Percentiles rank a stretch among this genome's conserved stretches.
Evolutionary conservation across 2,888 invertebrate genomes (phyloP).

Genomic region (Keiferia lycopersicella): DNA sequence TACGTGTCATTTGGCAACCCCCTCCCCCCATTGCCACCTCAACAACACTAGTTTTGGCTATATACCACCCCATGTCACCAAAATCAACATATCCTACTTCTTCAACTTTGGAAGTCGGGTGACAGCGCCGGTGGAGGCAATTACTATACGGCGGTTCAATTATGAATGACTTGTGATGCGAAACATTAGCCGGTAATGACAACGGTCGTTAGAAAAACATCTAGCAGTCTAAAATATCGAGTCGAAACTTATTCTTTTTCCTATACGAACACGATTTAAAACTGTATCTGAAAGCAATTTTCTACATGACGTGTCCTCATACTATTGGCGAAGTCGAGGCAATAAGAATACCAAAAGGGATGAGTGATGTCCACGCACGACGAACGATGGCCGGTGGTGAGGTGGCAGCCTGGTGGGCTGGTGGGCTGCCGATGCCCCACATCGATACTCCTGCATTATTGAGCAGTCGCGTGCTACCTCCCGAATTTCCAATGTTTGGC

Average conservation of each 20-base stretch:
- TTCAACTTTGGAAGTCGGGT: conserved; percentile 33
- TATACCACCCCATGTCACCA: conserved; percentile 41
- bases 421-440: conserved; percentile 67
- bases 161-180: conserved; percentile 20
- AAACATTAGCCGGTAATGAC: conserved; percentile 18
- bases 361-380: conserved; percentile 25
- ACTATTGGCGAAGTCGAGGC: conserved; percentile 12
- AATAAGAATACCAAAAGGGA: conserved; percentile 4
- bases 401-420: conserved; percentile 28
- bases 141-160: conserved; percentile 24
- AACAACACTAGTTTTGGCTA: conserved; percentile 42
- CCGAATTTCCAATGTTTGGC: conserved; percentile 81
- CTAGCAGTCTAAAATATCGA: not conserved
- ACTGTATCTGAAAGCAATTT: not conserved
- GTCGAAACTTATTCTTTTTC: not conserved
- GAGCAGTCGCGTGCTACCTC: conserved; percentile 77
- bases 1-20: conserved; percentile 80
- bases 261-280: not conserved
- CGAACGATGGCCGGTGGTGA: not conserved
- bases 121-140: conserved; percentile 24
- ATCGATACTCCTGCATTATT: conserved; percentile 81
- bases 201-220: conserved; percentile 9
- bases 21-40: conserved; percentile 45
- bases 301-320: not conserved
- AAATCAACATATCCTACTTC: conserved; percentile 46